Evolutionary conservation across 2,888 invertebrate genomes (phyloP).

Genomic region (Julus scandinavius): DNA sequence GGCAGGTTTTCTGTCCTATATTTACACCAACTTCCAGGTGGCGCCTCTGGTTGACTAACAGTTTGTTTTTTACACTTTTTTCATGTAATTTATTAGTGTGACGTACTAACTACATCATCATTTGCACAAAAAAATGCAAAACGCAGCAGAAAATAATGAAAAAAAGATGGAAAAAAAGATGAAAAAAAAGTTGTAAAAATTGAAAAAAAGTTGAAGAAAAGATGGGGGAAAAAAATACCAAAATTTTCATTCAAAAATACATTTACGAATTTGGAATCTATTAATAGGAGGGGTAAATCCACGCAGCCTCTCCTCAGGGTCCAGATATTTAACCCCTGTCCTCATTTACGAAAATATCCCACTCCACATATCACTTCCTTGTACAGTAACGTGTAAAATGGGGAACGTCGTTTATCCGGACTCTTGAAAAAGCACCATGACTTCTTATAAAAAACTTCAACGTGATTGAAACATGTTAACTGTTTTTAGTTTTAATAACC

Average conservation of each 20-base stretch:
- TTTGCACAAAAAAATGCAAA: not conserved
- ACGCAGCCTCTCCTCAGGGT: not conserved
- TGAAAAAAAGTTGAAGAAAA: no score
- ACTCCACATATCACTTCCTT: not conserved
- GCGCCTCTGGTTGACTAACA: not conserved
- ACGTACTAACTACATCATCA: not conserved
- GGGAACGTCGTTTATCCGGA: no score
- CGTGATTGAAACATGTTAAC: no score
- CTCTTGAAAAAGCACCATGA: no score
- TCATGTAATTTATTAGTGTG: not conserved
- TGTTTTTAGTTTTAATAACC: no score
- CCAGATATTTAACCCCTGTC: not conserved
- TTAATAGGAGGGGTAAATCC: not conserved
- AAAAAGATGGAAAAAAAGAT: no score
- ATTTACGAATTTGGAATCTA: not conserved
- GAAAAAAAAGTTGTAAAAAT: no score
- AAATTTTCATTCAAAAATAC: not conserved
- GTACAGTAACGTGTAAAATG: not conserved
- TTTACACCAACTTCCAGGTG: not conserved
- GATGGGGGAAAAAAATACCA: not conserved
- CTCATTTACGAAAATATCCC: constrained; percentile 20
- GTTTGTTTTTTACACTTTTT: not conserved
- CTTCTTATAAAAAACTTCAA: no score
- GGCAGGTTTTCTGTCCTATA: not conserved
- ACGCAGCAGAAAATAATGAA: not conserved